Percentiles rank a stretch among this genome's conserved stretches.
phyloP scores from a whole-genome alignment of 2,797 vertebrate species.

The Distichodus sexfasciatus region DNA sequence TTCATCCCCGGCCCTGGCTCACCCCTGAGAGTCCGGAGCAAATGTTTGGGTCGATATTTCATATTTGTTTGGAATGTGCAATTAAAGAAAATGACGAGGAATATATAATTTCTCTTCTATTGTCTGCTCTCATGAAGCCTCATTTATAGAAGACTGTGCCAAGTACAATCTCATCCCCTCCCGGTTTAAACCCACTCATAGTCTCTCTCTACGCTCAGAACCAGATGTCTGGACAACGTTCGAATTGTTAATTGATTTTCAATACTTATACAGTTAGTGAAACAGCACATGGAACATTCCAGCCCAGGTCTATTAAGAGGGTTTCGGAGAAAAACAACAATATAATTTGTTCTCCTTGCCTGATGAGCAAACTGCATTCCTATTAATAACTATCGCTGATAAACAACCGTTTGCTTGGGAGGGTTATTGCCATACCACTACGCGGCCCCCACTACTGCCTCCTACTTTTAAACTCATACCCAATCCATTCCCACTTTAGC shows the following conservation, averaged over 20 bases:
- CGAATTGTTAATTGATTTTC: slow-evolving; percentile 54
- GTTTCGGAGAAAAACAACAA: slow-evolving; percentile 49
- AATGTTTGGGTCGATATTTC: neutral
- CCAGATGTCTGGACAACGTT: slow-evolving; percentile 43
- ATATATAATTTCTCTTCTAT: neutral
- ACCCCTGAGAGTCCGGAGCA: neutral
- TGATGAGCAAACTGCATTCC: slow-evolving; percentile 51
- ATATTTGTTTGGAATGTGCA: slow-evolving; percentile 53
- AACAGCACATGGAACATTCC: slow-evolving; percentile 40
- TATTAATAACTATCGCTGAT: slow-evolving; percentile 50
- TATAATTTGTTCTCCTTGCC: slow-evolving; percentile 50
- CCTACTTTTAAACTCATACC: slow-evolving; percentile 8
- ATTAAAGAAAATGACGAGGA: neutral
- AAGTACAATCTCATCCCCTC: slow-evolving; percentile 24
- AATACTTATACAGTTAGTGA: slow-evolving; percentile 45
- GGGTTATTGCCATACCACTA: slow-evolving; percentile 10
- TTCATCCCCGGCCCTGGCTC: too few species aligned
- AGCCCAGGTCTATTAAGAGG: slow-evolving; percentile 46
- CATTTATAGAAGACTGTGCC: slow-evolving; percentile 25
- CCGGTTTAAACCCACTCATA: slow-evolving; percentile 10
- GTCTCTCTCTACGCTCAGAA: slow-evolving; percentile 28
- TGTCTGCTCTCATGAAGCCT: slow-evolving; percentile 54
- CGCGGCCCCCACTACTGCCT: slow-evolving; percentile 12
- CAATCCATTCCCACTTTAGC: slow-evolving; percentile 20
- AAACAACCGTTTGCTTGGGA: slow-evolving; percentile 44